These are phyloP conservation scores for Lycopodina hypogea DNA, from an alignment of 37 sponge, comb jelly and placozoan species.

Conservation along the genomic window DNA sequence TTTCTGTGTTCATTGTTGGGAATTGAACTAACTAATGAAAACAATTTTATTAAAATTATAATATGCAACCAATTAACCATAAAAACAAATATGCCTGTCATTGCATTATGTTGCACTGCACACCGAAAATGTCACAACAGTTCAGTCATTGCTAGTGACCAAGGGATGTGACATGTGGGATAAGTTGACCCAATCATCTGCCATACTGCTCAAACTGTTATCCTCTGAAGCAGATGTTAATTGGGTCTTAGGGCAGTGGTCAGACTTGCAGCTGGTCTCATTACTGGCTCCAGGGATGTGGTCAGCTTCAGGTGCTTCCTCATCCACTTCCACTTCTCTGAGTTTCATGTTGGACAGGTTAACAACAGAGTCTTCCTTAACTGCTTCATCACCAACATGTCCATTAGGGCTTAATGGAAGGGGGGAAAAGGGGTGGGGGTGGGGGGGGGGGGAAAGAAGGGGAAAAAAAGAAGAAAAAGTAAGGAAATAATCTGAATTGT, in stretches of 20 bases:
- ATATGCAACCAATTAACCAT: too few species aligned
- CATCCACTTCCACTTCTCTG: too few species aligned
- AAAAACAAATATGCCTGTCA: too few species aligned
- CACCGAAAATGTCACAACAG: background rate
- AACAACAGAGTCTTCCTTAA: background rate
- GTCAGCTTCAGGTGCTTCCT: background rate
- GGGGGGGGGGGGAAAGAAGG: background rate
- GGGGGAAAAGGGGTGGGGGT: background rate
- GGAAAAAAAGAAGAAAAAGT: too few species aligned
- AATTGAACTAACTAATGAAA: too few species aligned
- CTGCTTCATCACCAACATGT: background rate
- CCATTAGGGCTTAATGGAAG: background rate
- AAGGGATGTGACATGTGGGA: constrained; percentile 2
- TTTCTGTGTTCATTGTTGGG: too few species aligned
- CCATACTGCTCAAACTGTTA: constrained; percentile 4
- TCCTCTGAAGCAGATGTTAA: background rate
- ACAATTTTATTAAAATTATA: too few species aligned
- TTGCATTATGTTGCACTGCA: too few species aligned
- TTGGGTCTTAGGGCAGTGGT: background rate
- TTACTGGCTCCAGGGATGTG: background rate
- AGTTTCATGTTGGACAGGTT: too few species aligned
- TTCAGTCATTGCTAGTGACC: constrained; percentile 5
- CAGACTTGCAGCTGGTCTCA: background rate
- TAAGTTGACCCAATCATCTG: constrained; percentile 18
- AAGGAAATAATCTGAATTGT: background rate